Conservation (phyloP, 2,888 invertebrate genomes). For the Phlogophora meticulosa region DNA sequence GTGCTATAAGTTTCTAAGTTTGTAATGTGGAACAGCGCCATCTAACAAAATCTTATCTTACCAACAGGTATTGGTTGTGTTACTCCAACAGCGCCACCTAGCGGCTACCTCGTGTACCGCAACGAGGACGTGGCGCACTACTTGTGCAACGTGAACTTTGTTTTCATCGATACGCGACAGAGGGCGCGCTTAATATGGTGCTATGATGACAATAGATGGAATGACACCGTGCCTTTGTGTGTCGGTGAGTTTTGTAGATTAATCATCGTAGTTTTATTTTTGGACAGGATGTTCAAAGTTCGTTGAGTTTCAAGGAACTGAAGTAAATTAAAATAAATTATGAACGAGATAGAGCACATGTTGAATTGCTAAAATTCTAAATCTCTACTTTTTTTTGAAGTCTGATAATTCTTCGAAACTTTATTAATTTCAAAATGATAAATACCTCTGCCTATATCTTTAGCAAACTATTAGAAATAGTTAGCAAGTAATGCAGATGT, state of each 20-base stretch:
- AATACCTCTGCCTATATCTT: neutral
- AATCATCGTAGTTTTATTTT: slow-evolving; percentile 38
- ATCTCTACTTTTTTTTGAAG: too few species aligned
- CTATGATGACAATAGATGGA: slow-evolving; percentile 93
- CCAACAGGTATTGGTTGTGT: slow-evolving; percentile 93
- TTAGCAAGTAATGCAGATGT: neutral
- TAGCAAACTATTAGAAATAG: neutral
- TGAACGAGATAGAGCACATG: neutral
- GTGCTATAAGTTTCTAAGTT: too few species aligned
- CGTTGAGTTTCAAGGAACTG: slow-evolving; percentile 15
- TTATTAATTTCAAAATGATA: too few species aligned
- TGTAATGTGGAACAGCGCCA: too few species aligned
- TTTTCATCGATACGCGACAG: slow-evolving; percentile 93
- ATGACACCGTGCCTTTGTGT: slow-evolving; percentile 92
- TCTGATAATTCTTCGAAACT: too few species aligned
- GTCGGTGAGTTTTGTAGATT: slow-evolving; percentile 89
- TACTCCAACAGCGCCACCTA: slow-evolving; percentile 92
- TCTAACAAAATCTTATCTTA: slow-evolving; percentile 35
- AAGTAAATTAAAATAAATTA: neutral
- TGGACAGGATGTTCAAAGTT: slow-evolving; percentile 27
- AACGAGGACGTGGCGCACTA: slow-evolving; percentile 93
- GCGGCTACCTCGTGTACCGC: slow-evolving; percentile 93
- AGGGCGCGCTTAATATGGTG: slow-evolving; percentile 92
- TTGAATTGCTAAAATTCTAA: too few species aligned
- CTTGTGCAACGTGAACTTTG: slow-evolving; percentile 93